Conservation (phyloP, 2,888 invertebrate species). For the Mystacides longicornis region DNA sequence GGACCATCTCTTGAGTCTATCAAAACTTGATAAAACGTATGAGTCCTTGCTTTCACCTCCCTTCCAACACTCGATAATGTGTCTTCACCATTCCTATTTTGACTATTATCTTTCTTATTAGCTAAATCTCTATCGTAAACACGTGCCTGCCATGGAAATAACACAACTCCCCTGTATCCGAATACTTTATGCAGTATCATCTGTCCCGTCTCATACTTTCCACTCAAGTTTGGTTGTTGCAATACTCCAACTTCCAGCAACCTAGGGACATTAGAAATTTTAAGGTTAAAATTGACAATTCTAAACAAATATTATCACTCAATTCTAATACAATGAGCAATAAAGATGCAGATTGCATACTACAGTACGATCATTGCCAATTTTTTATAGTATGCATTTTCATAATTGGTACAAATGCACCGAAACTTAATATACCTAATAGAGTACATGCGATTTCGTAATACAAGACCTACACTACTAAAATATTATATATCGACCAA, state of each 20-base stretch:
- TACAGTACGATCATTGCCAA: no score
- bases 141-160: slow-evolving; percentile 95
- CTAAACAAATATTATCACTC: no score
- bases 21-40: slow-evolving; percentile 95
- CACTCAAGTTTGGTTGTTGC: slow-evolving; percentile 76
- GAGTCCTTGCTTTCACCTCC: slow-evolving; percentile 84
- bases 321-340: no score
- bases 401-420: background rate
- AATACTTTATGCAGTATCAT: slow-evolving; percentile 94
- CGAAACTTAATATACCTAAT: background rate
- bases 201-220: slow-evolving; percentile 94
- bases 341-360: no score
- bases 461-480: background rate
- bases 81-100: slow-evolving; percentile 10
- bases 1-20: slow-evolving; percentile 97
- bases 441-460: background rate
- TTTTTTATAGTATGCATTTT: no score
- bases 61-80: slow-evolving; percentile 56
- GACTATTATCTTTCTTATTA: slow-evolving; percentile 8
- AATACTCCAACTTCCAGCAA: slow-evolving; percentile 91
- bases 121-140: slow-evolving; percentile 85
- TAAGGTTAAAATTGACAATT: no score
- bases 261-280: slow-evolving; percentile 43
- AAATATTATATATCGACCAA: background rate
- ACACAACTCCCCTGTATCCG: slow-evolving; percentile 92